These are phyloP conservation scores for Parasteatoda lunata DNA, from an alignment of 2,888 invertebrate genomes.

Conservation along the genomic window DNA sequence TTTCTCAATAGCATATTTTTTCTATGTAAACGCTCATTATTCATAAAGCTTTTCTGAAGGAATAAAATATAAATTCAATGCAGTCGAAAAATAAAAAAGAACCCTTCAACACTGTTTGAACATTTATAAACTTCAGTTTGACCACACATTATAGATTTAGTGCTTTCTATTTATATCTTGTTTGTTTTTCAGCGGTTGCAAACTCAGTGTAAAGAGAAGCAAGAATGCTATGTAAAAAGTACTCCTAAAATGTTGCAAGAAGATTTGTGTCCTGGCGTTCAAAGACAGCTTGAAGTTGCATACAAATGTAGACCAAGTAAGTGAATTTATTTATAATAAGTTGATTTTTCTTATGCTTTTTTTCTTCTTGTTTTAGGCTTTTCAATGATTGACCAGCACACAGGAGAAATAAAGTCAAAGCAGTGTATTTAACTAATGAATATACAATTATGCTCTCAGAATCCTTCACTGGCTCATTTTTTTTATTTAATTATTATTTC, in stretches of 20 bases:
- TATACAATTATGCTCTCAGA: no score
- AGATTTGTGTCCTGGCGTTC: constrained; percentile 92
- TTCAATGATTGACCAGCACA: no score
- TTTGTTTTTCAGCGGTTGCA: constrained; percentile 87
- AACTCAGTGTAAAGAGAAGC: constrained; percentile 93
- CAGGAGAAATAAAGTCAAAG: no score
- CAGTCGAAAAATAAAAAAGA: no score
- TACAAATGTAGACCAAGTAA: constrained; percentile 98
- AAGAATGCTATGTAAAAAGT: constrained; percentile 91
- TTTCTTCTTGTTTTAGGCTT: background rate
- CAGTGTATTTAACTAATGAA: no score
- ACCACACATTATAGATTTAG: background rate
- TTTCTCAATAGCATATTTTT: no score
- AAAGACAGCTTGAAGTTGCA: constrained; percentile 94
- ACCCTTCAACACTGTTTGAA: no score
- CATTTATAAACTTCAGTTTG: background rate
- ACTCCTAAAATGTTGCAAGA: constrained; percentile 88
- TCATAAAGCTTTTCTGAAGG: no score
- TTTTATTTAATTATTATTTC: no score
- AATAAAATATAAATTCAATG: no score
- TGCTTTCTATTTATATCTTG: background rate
- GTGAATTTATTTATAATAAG: constrained; percentile 41
- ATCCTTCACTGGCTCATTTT: no score
- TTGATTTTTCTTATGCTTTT: background rate
- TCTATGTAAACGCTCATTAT: no score